Evolutionary conservation across 1,140 invertebrate species (phyloP).

Genomic region (Helicoverpa armigera): DNA sequence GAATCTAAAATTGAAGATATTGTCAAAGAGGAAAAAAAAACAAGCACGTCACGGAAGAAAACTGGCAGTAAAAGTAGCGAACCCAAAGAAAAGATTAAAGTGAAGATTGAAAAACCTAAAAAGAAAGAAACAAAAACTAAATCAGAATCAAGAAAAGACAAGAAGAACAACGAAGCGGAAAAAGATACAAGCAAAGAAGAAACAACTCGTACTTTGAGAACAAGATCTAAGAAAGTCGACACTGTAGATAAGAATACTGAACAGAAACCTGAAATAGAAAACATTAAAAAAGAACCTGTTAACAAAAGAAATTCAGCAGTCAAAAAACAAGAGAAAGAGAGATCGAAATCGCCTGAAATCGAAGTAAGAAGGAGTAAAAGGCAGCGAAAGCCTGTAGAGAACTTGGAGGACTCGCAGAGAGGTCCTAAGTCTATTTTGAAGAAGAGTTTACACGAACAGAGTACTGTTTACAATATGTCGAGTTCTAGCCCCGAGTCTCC

Average conservation of each 20-base stretch:
- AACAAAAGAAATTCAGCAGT: constrained; percentile 11
- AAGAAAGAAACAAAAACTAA: constrained; percentile 42
- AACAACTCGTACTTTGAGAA: constrained; percentile 25
- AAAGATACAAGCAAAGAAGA: constrained; percentile 3
- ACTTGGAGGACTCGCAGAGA: constrained; percentile 33
- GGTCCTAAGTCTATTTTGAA: constrained; percentile 48
- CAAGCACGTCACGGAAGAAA: constrained; percentile 33
- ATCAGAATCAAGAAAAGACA: background rate
- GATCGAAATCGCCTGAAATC: constrained; percentile 50
- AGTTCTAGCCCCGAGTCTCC: constrained; percentile 59
- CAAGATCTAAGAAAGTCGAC: constrained; percentile 53
- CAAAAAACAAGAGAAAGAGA: constrained; percentile 42
- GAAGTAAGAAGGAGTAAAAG: constrained; percentile 65
- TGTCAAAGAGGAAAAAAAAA: constrained; percentile 46
- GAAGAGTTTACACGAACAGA: constrained; percentile 60
- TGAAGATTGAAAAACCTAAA: constrained; percentile 53
- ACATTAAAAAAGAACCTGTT: constrained; percentile 11
- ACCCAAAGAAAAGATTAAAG: constrained; percentile 42
- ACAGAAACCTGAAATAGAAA: constrained; percentile 33
- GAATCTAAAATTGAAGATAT: constrained; percentile 41
- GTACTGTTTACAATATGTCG: constrained; percentile 68
- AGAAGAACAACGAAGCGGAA: background rate
- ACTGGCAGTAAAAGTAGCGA: constrained; percentile 42
- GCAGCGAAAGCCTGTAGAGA: constrained; percentile 56
- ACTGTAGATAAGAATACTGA: constrained; percentile 16